Base-by-base conservation (phyloP, 1,140 invertebrate species). In the Lasioglossum baleicum region DNA sequence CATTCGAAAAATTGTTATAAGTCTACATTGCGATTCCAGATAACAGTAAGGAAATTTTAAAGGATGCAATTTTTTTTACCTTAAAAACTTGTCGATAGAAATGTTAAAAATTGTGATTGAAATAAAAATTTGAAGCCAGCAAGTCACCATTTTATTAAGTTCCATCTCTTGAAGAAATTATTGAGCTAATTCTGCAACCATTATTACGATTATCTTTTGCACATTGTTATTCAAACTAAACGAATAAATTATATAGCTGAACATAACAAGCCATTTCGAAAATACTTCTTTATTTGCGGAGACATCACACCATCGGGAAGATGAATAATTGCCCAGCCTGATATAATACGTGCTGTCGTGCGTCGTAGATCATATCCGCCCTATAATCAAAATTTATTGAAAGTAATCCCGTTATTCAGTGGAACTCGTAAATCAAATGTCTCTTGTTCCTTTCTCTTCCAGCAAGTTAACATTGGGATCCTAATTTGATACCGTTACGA, bases 391-490 rank as follows among this genome's bases (percentile, higher is more conserved):
- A 75, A 75, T 75, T 75, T 66, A 75, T 56, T 31, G 73, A 53
- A 75, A 66, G 63, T 75, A 75, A 75, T 75, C 35, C 63, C 63
- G 70, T 78, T 76, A 75, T 69, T 63, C 73, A 31, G 53, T 63
- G 65, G 31, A 48, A 56, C 26, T 20, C 53, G 53, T 53, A 42
- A 73, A 72, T 68, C 70, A 61, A 53, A 61, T 60, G 73, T 71
- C 75, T 67, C 66, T 44, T 75, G 15, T 53, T 51, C 63, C n/a
- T 31, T 35, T 74, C 65, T 69, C 67, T 17, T 61, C 56, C 40
- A 81, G 76, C 71, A 84, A 84, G 75, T 84, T 78, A 78, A 81
- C 84, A 79, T 42, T 48, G 17, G 20, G 13, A 58, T 35, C 60
- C 22, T 61, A 42, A 73, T 73, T 35, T 51, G 44, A 60, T 20